Base-by-base conservation (phyloP, 2,888 invertebrate genomes). In the Andricus quercusramuli region DNA sequence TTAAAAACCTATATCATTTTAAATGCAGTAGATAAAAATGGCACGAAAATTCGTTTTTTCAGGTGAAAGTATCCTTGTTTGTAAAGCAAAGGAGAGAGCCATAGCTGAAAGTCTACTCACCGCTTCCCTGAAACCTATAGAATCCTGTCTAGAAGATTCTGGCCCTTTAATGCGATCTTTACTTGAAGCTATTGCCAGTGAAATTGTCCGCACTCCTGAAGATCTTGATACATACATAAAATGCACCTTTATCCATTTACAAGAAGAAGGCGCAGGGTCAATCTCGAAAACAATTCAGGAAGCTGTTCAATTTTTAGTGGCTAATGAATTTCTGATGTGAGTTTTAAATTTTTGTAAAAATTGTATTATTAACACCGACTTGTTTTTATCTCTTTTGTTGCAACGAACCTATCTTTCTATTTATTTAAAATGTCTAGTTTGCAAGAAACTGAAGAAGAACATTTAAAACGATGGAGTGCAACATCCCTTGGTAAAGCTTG, bases 21-120 rank as follows among this genome's bases (percentile, higher is more conserved):
- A 65, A 8, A 59, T 25, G 29, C 15, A 70, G 47, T 4, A 41
- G 20, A 70, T 79, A 66, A 79, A 56, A 67, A 29, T 65, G 29
- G 29, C 37, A 41, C 2, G 22, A 56, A 44, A 29, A 66, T 29
- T 29, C 4, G 1, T 47, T 64, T 67, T 88, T 88, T 22, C 83
- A 95, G 98, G 99, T 56, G 99, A 99, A 93, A 98, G 99, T 91
- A 96, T 99, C 87, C 94, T 99, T 68, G 95, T 99, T 66, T 99
- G 99, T 91, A 96, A 96, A 83, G 94, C 95, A 65, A 94, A 93
- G 85, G 98, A 98, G 90, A 95, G 95, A 84, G 94, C 94, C 86
- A 94, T 95, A 80, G 98, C 96, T 0, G 94, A 95, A 86, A 94
- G 94, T 74, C 93, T 99, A 82, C 94, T 98, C 90, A 94, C 94